A percentile compares a stretch with the other conserved stretches of the same genome.
Evolutionary conservation across 2,888 invertebrate species (phyloP).

Genomic region (Synanthedon tipuliformis): DNA sequence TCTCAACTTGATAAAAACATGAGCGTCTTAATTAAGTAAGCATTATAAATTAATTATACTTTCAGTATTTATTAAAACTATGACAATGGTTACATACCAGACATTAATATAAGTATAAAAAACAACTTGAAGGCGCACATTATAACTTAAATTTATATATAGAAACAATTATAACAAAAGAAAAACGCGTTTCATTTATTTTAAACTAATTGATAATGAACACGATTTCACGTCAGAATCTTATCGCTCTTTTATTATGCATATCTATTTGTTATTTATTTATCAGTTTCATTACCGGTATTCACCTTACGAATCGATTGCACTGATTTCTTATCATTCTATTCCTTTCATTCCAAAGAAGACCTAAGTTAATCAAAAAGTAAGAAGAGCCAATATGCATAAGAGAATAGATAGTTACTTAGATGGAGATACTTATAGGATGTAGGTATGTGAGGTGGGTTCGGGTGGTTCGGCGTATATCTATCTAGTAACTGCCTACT

Average conservation of each 20-base stretch:
- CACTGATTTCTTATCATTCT: background rate
- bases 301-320: background rate
- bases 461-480: slow-evolving; percentile 6
- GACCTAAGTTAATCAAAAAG: too few relatives aligned
- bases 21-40: too few relatives aligned
- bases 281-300: background rate
- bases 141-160: too few relatives aligned
- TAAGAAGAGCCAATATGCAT: too few relatives aligned
- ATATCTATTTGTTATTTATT: background rate
- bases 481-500: background rate
- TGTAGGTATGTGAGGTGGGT: slow-evolving; percentile 6
- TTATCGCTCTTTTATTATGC: background rate
- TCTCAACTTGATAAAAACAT: too few relatives aligned
- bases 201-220: background rate
- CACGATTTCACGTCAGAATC: background rate
- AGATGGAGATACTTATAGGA: slow-evolving; percentile 18
- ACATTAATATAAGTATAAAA: too few relatives aligned
- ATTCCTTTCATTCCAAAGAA: background rate
- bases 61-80: too few relatives aligned
- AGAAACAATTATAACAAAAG: too few relatives aligned
- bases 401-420: slow-evolving; percentile 10
- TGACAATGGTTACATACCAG: too few relatives aligned
- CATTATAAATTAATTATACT: too few relatives aligned
- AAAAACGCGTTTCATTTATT: background rate
- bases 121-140: too few relatives aligned